phyloP scores from a whole-genome alignment of 2,113 vertebrate genomes.

The Rhipidura dahli region DNA sequence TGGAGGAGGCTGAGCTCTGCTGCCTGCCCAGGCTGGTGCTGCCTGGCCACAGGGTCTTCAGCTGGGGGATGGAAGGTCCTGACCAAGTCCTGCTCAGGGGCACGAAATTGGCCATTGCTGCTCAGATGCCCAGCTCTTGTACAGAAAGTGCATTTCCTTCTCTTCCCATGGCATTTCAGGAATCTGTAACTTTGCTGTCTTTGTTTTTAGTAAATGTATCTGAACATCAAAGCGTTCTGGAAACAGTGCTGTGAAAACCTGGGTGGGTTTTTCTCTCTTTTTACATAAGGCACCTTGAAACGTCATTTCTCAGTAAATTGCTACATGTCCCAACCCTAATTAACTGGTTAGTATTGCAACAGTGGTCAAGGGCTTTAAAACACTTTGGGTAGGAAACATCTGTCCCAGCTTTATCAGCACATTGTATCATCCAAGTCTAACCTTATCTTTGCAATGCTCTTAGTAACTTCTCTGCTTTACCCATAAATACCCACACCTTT shows the following conservation, averaged over 20 bases:
- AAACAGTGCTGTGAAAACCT: neutral
- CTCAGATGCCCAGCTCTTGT: neutral
- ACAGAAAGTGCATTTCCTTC: neutral
- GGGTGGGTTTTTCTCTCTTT: neutral
- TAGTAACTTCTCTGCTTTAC: neutral
- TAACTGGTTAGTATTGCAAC: neutral
- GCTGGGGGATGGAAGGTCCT: neutral
- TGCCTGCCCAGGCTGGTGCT: neutral
- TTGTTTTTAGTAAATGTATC: neutral
- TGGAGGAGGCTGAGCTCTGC: neutral
- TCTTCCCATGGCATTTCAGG: neutral
- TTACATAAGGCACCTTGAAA: neutral
- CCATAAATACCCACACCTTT: neutral
- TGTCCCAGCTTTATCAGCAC: slow-evolving; percentile 3
- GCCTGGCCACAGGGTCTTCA: neutral
- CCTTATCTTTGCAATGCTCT: neutral
- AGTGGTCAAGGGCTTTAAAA: slow-evolving; percentile 31
- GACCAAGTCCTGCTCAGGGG: fast-evolving
- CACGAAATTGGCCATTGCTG: neutral
- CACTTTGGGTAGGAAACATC: neutral
- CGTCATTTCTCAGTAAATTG: neutral
- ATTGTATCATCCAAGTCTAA: neutral
- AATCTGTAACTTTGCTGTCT: neutral
- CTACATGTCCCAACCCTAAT: neutral
- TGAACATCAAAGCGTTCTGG: neutral